Percentiles rank a stretch among this genome's conserved stretches.
phyloP scores from a whole-genome alignment of 2,113 vertebrate genomes.

The Telmatochromis sp. region DNA sequence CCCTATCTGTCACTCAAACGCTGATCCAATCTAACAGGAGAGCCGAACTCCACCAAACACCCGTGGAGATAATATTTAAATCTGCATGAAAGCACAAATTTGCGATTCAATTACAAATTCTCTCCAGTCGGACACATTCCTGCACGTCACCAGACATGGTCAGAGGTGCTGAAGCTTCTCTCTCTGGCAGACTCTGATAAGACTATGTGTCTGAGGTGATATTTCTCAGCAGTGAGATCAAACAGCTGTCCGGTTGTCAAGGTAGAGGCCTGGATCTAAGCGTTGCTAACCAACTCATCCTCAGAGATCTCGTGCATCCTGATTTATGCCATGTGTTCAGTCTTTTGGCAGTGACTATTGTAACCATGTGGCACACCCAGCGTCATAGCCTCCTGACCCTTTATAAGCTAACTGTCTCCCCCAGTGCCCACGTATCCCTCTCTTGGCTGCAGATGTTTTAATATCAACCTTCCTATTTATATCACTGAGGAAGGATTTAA shows the following conservation, averaged over 20 bases:
- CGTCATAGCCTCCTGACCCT: background rate
- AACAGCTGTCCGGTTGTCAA: conserved; percentile 14
- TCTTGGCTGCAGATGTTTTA: background rate
- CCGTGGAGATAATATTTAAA: background rate
- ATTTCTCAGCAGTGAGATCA: conserved; percentile 34
- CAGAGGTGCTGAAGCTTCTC: background rate
- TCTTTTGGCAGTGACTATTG: background rate
- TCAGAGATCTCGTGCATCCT: background rate
- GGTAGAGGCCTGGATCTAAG: conserved; percentile 20
- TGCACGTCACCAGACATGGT: background rate
- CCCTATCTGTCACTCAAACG: background rate
- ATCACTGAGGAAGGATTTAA: background rate
- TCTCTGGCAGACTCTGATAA: conserved; percentile 27
- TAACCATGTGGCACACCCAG: background rate
- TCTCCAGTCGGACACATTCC: background rate
- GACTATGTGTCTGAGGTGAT: background rate
- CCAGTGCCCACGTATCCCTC: background rate
- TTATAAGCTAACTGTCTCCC: background rate
- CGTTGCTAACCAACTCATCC: conserved; percentile 6
- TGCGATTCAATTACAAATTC: conserved; percentile 3
- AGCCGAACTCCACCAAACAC: background rate
- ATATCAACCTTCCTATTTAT: background rate
- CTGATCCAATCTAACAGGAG: conserved; percentile 6
- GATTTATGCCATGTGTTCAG: background rate
- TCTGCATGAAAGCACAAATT: conserved; percentile 1